phyloP scores from a whole-genome alignment of 2,797 vertebrate species.

The Channallabes apus region DNA sequence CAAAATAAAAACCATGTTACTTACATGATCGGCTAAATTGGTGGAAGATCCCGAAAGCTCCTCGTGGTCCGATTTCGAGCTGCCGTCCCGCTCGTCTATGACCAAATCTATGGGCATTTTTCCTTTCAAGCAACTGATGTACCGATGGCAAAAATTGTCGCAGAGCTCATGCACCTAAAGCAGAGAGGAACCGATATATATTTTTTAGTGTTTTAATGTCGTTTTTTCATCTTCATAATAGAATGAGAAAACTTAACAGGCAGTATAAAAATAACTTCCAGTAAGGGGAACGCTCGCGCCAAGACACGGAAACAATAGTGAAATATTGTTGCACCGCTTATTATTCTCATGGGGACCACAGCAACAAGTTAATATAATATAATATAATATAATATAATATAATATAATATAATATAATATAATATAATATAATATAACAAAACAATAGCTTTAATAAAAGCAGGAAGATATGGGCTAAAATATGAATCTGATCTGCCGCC shows the following conservation, averaged over 20 bases:
- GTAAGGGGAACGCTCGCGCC: conserved; percentile 81
- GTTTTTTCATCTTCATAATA: not conserved
- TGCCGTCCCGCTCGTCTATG: conserved; percentile 98
- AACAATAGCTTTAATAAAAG: not conserved
- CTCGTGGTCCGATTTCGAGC: conserved; percentile 98
- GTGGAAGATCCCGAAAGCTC: conserved; percentile 98
- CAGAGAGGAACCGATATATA: conserved; percentile 58
- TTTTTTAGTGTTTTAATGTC: conserved; percentile 53
- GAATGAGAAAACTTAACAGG: conserved; percentile 68
- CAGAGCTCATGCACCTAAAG: conserved; percentile 98
- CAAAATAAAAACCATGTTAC: conserved; percentile 67
- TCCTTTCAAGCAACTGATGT: conserved; percentile 99
- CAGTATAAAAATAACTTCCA: conserved; percentile 84
- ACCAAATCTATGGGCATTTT: conserved; percentile 99
- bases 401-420: conserved; percentile 19
- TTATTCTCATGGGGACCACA: conserved; percentile 89
- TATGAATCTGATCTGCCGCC: not conserved
- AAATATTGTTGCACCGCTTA: conserved; percentile 85
- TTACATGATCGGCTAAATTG: conserved; percentile 98
- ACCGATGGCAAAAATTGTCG: conserved; percentile 99
- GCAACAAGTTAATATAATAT: conserved; percentile 89
- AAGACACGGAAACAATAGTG: conserved; percentile 92
- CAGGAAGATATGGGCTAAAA: not conserved
- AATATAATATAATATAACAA: not conserved
- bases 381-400: conserved; percentile 56